Evolutionary conservation across 1,140 invertebrate species (phyloP).

Genomic region (Psix sp.): DNA sequence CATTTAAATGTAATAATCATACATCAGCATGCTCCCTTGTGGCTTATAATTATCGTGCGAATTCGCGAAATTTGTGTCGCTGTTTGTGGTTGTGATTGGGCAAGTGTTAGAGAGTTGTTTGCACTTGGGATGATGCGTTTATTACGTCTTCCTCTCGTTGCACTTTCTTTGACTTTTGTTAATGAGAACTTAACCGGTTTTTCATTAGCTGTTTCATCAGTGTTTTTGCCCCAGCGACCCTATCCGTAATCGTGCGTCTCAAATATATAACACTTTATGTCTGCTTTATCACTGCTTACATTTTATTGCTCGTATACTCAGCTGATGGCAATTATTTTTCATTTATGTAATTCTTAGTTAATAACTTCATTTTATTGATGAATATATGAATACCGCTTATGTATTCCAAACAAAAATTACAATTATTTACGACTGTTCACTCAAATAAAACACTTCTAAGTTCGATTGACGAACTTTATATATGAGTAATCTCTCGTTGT

Average conservation of each 20-base stretch:
- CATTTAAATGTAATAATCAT: slow-evolving; percentile 64
- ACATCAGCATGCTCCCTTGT: slow-evolving; percentile 50
- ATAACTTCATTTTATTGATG: slow-evolving; percentile 38
- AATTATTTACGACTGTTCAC: slow-evolving; percentile 45
- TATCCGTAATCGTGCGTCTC: too few relatives aligned
- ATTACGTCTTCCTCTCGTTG: slow-evolving; percentile 50
- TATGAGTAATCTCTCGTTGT: slow-evolving; percentile 21
- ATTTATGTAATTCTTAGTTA: slow-evolving; percentile 42
- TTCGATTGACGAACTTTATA: slow-evolving; percentile 12
- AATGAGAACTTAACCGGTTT: slow-evolving; percentile 59
- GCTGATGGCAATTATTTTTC: slow-evolving; percentile 17
- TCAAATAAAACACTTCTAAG: slow-evolving; percentile 30
- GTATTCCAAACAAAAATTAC: slow-evolving; percentile 32
- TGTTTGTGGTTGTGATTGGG: slow-evolving; percentile 59
- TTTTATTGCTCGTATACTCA: too few relatives aligned
- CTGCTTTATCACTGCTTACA: too few relatives aligned
- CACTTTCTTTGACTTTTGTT: slow-evolving; percentile 59
- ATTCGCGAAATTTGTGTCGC: slow-evolving; percentile 62
- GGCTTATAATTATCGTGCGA: slow-evolving; percentile 62
- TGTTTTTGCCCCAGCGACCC: slow-evolving; percentile 15
- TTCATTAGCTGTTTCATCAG: slow-evolving; percentile 60
- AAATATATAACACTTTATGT: too few relatives aligned
- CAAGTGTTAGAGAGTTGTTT: slow-evolving; percentile 53
- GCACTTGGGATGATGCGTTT: slow-evolving; percentile 60
- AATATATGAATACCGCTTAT: slow-evolving; percentile 30